Conservation (phyloP, 2,888 invertebrate species). For the Brachyptera risi region DNA sequence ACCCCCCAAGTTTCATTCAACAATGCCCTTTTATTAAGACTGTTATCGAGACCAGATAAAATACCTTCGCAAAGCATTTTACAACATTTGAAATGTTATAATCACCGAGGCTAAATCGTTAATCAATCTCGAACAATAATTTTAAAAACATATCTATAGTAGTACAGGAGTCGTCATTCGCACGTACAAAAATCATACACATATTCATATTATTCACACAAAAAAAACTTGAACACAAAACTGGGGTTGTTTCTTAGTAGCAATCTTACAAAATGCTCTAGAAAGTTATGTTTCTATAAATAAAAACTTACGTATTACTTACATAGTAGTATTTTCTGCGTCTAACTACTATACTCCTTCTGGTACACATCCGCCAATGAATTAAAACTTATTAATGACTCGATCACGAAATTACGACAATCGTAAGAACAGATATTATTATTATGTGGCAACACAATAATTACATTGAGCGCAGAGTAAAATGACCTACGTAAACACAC, state of each 20-base stretch:
- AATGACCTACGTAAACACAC: too few species aligned
- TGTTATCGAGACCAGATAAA: slow-evolving; percentile 10
- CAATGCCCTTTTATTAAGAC: slow-evolving; percentile 18
- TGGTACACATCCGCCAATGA: not conserved
- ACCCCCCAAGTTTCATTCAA: too few species aligned
- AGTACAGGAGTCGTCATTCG: slow-evolving; percentile 4
- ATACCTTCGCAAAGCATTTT: slow-evolving; percentile 16
- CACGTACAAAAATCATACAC: slow-evolving; percentile 9
- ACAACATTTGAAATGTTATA: slow-evolving; percentile 7
- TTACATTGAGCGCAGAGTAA: too few species aligned
- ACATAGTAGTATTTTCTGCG: not conserved
- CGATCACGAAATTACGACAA: not conserved
- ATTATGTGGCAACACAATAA: too few species aligned
- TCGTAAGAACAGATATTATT: not conserved
- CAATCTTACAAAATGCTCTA: not conserved
- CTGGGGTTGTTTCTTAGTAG: not conserved
- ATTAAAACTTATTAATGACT: not conserved
- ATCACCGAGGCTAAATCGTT: not conserved
- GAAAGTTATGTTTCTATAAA: too few species aligned
- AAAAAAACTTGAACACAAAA: slow-evolving; percentile 16
- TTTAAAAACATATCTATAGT: not conserved
- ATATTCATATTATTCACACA: slow-evolving; percentile 4
- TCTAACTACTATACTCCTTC: not conserved
- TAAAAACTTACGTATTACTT: not conserved
- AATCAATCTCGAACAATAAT: not conserved